phyloP scores from a whole-genome alignment of 2,888 invertebrate genomes.

The Psylliodes chrysocephalus region DNA sequence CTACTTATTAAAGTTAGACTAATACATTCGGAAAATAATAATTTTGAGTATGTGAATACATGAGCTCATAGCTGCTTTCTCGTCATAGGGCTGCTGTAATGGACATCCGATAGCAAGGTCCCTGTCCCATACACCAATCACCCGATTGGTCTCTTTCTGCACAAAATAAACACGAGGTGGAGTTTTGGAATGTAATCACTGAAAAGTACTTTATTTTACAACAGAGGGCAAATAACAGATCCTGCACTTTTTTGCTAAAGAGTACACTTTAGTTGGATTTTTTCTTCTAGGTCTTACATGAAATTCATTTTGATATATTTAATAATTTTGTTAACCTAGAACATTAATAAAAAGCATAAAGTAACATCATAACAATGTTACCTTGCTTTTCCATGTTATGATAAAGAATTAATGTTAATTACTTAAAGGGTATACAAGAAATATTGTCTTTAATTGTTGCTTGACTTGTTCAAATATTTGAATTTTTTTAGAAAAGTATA shows the following conservation, averaged over 20 bases:
- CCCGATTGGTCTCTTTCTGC: constrained; percentile 59
- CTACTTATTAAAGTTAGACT: constrained; percentile 32
- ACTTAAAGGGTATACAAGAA: too few species aligned
- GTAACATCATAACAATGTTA: too few species aligned
- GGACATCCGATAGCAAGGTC: constrained; percentile 57
- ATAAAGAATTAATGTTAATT: too few species aligned
- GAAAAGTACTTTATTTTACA: constrained; percentile 50
- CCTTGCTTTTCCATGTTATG: too few species aligned
- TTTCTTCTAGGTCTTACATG: too few species aligned
- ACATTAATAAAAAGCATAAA: too few species aligned
- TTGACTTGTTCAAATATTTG: too few species aligned
- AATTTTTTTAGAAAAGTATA: too few species aligned
- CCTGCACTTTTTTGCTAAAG: constrained; percentile 27
- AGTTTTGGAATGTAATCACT: constrained; percentile 54
- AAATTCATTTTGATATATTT: too few species aligned
- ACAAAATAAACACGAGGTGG: constrained; percentile 55
- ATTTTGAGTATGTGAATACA: constrained; percentile 28
- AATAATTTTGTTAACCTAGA: too few species aligned
- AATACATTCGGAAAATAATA: constrained; percentile 27
- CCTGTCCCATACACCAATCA: constrained; percentile 57
- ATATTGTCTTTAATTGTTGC: too few species aligned
- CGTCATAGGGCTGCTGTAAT: constrained; percentile 64
- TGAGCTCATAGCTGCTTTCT: constrained; percentile 64
- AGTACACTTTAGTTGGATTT: not conserved
- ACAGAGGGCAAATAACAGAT: constrained; percentile 24